Percentiles rank a stretch among this genome's conserved stretches.
phyloP scores from a whole-genome alignment of 2,113 vertebrate species.

The Apodemus sylvaticus region DNA sequence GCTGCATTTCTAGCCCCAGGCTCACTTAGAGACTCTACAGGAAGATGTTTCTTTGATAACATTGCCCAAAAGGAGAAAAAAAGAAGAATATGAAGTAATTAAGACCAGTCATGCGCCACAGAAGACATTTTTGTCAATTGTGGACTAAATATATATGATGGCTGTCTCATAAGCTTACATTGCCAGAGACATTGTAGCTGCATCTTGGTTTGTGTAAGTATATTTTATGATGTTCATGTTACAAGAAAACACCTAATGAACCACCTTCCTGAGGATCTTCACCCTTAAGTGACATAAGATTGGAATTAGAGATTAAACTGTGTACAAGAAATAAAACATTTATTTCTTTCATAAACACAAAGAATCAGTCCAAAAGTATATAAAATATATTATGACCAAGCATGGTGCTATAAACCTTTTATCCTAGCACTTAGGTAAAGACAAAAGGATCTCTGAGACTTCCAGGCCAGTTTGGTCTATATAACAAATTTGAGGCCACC shows the following conservation, averaged over 20 bases:
- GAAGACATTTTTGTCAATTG: background rate
- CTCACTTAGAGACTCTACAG: background rate
- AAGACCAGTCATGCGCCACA: background rate
- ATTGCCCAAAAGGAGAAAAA: conserved; percentile 25
- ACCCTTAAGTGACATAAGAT: background rate
- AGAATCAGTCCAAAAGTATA: background rate
- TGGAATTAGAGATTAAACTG: background rate
- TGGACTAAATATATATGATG: background rate
- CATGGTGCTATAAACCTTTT: background rate
- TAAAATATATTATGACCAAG: background rate
- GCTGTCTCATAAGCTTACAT: background rate
- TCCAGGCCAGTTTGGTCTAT: background rate
- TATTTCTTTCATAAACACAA: background rate
- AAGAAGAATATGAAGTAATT: conserved; percentile 54
- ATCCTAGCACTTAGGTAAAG: background rate
- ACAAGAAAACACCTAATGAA: background rate
- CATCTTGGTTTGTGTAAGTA: background rate
- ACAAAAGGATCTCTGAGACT: background rate
- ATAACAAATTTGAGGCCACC: background rate
- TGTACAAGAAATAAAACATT: conserved; percentile 36
- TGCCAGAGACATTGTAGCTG: too few species aligned
- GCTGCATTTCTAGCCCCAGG: background rate
- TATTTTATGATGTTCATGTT: background rate
- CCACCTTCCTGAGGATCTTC: background rate
- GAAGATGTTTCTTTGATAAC: background rate